Evolutionary conservation across 2,888 invertebrate genomes (phyloP).

Genomic region (Furcula furcula): DNA sequence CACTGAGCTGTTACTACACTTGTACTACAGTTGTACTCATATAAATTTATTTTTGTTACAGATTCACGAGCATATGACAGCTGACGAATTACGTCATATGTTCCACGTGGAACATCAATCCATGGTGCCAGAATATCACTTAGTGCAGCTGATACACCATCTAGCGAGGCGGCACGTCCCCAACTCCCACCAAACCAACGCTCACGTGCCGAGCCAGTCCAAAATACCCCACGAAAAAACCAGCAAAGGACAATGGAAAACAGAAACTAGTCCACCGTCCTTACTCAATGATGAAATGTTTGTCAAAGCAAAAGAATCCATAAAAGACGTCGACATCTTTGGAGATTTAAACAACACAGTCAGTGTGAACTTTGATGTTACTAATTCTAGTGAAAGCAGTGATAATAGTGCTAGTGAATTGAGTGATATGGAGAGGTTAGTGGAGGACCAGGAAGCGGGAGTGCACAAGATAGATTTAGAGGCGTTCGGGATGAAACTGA

Average conservation of each 20-base stretch:
- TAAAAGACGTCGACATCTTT: conserved; percentile 69
- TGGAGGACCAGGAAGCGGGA: conserved; percentile 68
- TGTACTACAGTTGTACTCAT: too few relatives aligned
- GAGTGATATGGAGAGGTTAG: conserved; percentile 55
- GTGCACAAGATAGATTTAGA: conserved; percentile 86
- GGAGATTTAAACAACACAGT: conserved; percentile 71
- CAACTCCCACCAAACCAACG: conserved; percentile 51
- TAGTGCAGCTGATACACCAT: conserved; percentile 88
- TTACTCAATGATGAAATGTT: conserved; percentile 73
- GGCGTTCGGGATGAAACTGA: conserved; percentile 90
- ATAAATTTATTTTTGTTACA: conserved; percentile 75
- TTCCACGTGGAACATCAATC: conserved; percentile 92
- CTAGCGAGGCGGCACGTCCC: conserved; percentile 66
- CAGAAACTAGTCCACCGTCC: conserved; percentile 57
- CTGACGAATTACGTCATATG: conserved; percentile 89
- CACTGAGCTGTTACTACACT: too few relatives aligned
- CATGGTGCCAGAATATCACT: conserved; percentile 92
- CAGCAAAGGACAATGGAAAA: conserved; percentile 48
- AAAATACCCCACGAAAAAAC: conserved; percentile 69
- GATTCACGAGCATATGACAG: conserved; percentile 95
- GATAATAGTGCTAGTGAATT: conserved; percentile 40
- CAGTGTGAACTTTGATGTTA: conserved; percentile 61
- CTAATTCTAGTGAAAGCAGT: conserved; percentile 67
- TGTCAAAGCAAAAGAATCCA: conserved; percentile 53
- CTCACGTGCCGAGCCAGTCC: conserved; percentile 36